These are phyloP conservation scores for Akabosia matsudoensis DNA, from an alignment of 1,140 invertebrate genomes.

Conservation along the genomic window DNA sequence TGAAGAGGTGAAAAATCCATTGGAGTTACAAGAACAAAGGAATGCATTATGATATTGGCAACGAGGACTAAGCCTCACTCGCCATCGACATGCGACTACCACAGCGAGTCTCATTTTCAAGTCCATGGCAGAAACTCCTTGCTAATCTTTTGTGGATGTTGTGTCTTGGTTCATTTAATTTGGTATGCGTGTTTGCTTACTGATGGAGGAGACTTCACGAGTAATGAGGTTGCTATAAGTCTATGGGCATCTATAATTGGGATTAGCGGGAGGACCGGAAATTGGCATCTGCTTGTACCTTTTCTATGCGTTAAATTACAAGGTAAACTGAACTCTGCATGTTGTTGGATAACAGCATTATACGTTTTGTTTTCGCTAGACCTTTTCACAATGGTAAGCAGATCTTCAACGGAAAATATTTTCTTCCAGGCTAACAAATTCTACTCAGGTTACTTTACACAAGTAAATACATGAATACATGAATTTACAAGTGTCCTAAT, in stretches of 20 bases:
- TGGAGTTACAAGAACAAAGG: background rate
- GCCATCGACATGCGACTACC: background rate
- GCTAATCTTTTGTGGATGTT: background rate
- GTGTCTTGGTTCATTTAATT: background rate
- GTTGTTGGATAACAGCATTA: background rate
- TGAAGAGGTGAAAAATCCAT: background rate
- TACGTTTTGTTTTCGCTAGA: too few relatives aligned
- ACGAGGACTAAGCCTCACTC: background rate
- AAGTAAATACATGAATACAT: too few relatives aligned
- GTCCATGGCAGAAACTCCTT: background rate
- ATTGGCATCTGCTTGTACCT: background rate
- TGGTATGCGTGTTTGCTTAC: background rate
- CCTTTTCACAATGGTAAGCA: too few relatives aligned
- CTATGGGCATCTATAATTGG: background rate
- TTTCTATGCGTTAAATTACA: slow-evolving; percentile 14
- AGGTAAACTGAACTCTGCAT: background rate
- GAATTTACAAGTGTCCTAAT: too few relatives aligned
- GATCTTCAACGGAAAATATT: too few relatives aligned
- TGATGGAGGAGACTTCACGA: too few relatives aligned
- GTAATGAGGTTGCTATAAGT: background rate
- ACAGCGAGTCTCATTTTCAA: background rate
- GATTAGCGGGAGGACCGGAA: background rate
- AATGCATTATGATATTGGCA: background rate
- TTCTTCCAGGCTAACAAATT: too few relatives aligned
- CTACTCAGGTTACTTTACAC: too few relatives aligned